A percentile compares a stretch with the other conserved stretches of the same genome.
Evolutionary conservation across 2,888 invertebrate species (phyloP).

Genomic region (Creontiades dilutus): DNA sequence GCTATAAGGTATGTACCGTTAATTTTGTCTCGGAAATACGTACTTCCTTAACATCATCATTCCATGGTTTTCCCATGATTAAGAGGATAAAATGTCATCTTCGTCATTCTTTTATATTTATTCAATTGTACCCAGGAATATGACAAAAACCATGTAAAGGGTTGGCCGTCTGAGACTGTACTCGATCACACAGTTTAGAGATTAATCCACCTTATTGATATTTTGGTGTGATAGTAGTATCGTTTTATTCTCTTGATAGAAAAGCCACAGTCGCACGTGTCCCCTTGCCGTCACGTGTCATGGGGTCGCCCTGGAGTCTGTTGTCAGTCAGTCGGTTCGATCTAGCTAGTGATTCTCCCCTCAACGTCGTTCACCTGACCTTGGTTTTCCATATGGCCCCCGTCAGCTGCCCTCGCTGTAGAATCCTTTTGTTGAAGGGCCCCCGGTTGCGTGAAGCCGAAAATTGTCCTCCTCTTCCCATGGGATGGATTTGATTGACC

Average conservation of each 20-base stretch:
- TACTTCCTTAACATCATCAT: too few relatives aligned
- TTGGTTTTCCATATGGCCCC: not conserved
- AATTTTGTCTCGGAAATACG: too few relatives aligned
- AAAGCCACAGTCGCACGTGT: not conserved
- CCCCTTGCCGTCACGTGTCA: not conserved
- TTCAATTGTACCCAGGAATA: too few relatives aligned
- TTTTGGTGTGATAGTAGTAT: not conserved
- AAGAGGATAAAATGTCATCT: too few relatives aligned
- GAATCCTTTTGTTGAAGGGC: not conserved
- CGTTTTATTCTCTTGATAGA: not conserved
- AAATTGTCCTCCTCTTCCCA: not conserved
- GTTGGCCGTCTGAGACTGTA: too few relatives aligned
- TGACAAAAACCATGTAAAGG: too few relatives aligned
- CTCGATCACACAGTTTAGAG: too few relatives aligned
- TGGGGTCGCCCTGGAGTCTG: not conserved
- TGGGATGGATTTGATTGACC: conserved; percentile 6
- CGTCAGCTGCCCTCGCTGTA: not conserved
- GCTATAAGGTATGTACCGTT: too few relatives aligned
- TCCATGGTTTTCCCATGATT: too few relatives aligned
- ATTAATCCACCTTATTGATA: not conserved
- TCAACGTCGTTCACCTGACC: not conserved
- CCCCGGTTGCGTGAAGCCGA: not conserved
- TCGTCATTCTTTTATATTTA: too few relatives aligned
- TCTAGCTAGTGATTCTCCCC: not conserved
- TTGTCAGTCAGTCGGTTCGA: not conserved